These are phyloP conservation scores for Aphaenogaster rudis DNA, from an alignment of 1,140 invertebrate genomes.

Conservation along the genomic window DNA sequence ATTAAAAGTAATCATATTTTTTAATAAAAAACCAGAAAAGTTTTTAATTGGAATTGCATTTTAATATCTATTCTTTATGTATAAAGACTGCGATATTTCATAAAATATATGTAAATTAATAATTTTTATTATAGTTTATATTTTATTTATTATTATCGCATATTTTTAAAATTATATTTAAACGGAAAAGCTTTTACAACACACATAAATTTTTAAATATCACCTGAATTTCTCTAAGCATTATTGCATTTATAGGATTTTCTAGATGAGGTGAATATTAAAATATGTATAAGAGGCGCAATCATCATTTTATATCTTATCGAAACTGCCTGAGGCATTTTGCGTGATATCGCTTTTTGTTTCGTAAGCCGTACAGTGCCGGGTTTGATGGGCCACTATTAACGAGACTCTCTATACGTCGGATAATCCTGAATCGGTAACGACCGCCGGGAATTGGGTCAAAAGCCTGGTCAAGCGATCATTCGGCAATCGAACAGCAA, in stretches of 20 bases:
- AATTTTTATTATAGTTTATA: too few relatives aligned
- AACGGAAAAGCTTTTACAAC: background rate
- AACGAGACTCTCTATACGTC: constrained; percentile 62
- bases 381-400: constrained; percentile 63
- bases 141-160: background rate
- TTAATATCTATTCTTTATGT: background rate
- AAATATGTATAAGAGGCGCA: background rate
- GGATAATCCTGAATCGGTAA: constrained; percentile 75
- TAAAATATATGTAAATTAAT: background rate
- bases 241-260: background rate
- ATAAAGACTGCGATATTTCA: background rate
- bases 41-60: constrained; percentile 38
- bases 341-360: constrained; percentile 29
- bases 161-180: background rate
- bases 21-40: constrained; percentile 1
- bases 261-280: background rate
- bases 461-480: constrained; percentile 60
- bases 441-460: constrained; percentile 66
- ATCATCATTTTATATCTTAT: constrained; percentile 16
- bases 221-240: background rate
- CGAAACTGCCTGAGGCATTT: background rate
- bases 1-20: constrained; percentile 17
- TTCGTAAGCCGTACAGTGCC: constrained; percentile 30
- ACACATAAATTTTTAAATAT: background rate
- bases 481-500: constrained; percentile 67